phyloP scores from a whole-genome alignment of 2,113 vertebrate genomes.

The Gobio gobio region DNA sequence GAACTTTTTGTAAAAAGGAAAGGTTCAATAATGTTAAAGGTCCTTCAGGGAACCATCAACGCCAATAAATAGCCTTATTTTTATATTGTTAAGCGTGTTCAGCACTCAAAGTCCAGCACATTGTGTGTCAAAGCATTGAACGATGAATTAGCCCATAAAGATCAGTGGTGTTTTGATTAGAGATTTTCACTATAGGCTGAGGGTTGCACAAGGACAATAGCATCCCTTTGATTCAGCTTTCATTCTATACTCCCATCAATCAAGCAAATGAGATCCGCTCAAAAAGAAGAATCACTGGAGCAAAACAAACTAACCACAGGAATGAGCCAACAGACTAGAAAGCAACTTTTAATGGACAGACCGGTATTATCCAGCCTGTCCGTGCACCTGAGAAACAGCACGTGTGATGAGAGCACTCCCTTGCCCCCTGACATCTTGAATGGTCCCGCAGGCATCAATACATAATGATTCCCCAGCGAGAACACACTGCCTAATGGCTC shows the following conservation, averaged over 20 bases:
- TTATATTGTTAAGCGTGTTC: no score
- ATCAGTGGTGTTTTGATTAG: neutral
- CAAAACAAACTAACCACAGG: slow-evolving; percentile 33
- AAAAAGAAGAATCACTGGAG: slow-evolving; percentile 4
- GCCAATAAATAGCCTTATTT: no score
- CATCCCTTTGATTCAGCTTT: slow-evolving; percentile 12
- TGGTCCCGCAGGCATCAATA: neutral
- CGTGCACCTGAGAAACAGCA: neutral
- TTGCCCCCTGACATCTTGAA: neutral
- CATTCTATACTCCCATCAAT: slow-evolving; percentile 42
- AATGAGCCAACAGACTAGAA: slow-evolving; percentile 21
- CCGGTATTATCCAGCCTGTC: neutral
- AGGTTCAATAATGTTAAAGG: no score
- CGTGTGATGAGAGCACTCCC: neutral
- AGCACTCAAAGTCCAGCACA: no score
- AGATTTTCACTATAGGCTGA: neutral
- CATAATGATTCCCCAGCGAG: neutral
- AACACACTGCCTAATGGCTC: slow-evolving; percentile 2
- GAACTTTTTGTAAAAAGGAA: no score
- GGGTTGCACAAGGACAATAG: slow-evolving; percentile 32
- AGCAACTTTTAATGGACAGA: slow-evolving; percentile 5
- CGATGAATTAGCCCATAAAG: neutral
- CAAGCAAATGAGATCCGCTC: slow-evolving; percentile 15
- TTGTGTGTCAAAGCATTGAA: neutral
- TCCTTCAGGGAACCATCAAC: no score